Evolutionary conservation across 1,140 invertebrate species (phyloP), one percentile per base, ranked within the genome.

Genomic region (Luehdorfia chinensis): DNA sequence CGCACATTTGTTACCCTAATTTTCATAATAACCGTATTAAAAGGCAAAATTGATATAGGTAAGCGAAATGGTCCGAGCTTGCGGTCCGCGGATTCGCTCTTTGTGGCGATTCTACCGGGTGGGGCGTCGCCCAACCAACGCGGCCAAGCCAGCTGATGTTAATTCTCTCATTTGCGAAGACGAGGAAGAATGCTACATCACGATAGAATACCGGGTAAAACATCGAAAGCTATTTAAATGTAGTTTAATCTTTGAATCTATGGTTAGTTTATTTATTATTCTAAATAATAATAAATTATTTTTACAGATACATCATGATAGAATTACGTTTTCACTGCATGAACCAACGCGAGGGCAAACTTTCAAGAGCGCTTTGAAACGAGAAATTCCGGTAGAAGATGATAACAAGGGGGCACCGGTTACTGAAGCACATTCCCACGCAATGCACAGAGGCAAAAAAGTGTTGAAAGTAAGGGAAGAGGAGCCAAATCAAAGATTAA

Each of bases 141-240:
- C 51, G 0, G 55, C 62, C 21, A 85, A 85, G 28, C 81, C 81
- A 0, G 78, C 78, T 1, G 81, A 85, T 34, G 75, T 85, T 43
- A 85, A 85, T 50, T 83, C 81, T 0, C 63, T 85, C 1, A 53
- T 83, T 8, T 85, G 81, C 45, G 81, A 85, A 47, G 81, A 85
- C 37, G 81, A 85, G 30, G 76, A 85, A 27, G 81, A 85, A 41
- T 85, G 81, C 47, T 75, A 58, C 37, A 39, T 85, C 18, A 70
- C 68, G 11, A 58, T 83, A 5, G 81, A 85, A 30, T 85, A 85
- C 30, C 65, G 78, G 58, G 80, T 80, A 58, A 49, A 11, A n/a
- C n/a, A n/a, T n/a, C n/a, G 59, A 50, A 23, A 4, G 4, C 21
- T 16, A 36, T 2, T 14, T 15, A 21, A 21, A 21, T 14, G 2